Conservation (phyloP, 2,888 invertebrate genomes). For the Hypercompe scribonia region DNA sequence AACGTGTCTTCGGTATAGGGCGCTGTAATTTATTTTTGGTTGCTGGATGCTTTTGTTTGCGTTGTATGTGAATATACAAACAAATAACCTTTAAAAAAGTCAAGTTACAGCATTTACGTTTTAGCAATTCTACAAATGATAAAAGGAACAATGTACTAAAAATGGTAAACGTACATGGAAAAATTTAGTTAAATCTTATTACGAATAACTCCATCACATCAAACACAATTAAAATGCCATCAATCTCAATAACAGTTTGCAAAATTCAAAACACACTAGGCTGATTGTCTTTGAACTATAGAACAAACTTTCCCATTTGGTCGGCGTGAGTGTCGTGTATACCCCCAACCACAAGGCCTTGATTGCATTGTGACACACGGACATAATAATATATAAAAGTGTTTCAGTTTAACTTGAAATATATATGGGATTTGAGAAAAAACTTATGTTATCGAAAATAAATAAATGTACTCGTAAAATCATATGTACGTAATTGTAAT, state of each 20-base stretch:
- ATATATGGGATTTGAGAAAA: too few relatives aligned
- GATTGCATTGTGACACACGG: slow-evolving; percentile 55
- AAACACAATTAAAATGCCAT: slow-evolving; percentile 55
- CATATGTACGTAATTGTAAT: too few relatives aligned
- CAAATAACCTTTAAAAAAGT: not conserved
- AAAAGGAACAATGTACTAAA: not conserved
- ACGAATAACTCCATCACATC: slow-evolving; percentile 35
- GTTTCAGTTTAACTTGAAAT: too few relatives aligned
- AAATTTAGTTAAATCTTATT: not conserved
- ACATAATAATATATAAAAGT: not conserved
- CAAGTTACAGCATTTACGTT: not conserved
- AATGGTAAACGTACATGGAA: not conserved
- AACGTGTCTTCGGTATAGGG: too few relatives aligned
- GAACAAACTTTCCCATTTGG: slow-evolving; percentile 72
- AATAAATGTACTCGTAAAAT: too few relatives aligned
- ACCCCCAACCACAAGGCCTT: slow-evolving; percentile 61
- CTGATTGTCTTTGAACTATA: slow-evolving; percentile 55
- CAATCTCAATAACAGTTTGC: slow-evolving; percentile 63
- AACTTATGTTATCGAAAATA: too few relatives aligned
- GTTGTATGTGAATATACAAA: too few relatives aligned
- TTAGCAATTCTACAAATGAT: not conserved
- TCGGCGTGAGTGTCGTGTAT: slow-evolving; percentile 58
- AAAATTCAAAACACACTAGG: slow-evolving; percentile 57
- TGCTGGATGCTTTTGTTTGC: too few relatives aligned
- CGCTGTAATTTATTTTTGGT: too few relatives aligned